These are phyloP conservation scores for Iguana delicatissima DNA, from an alignment of 2,797 vertebrate genomes.

Conservation along the genomic window DNA sequence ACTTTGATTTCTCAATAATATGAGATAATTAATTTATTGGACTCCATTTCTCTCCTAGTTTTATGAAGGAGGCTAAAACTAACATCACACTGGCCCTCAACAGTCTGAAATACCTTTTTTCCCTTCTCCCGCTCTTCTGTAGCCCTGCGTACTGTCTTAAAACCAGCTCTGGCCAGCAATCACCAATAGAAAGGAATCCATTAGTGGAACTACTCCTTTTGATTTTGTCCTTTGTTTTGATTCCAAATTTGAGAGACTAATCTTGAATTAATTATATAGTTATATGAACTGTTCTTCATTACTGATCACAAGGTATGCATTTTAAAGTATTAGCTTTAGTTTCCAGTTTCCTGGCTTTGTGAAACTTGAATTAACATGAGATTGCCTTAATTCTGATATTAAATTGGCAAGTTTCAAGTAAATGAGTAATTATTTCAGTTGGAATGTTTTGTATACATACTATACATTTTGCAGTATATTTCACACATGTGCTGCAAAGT, in stretches of 20 bases:
- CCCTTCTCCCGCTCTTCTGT: no score
- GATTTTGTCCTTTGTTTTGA: not conserved
- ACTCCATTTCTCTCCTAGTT: no score
- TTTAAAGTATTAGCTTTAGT: no score
- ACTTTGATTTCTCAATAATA: not conserved
- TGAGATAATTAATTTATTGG: no score
- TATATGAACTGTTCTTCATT: not conserved
- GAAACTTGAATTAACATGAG: no score
- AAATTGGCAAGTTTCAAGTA: no score
- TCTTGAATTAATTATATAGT: not conserved
- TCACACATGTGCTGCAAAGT: constrained; percentile 2
- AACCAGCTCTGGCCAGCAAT: not conserved
- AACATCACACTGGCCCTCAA: not conserved
- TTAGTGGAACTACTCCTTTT: not conserved
- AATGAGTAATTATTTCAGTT: not conserved
- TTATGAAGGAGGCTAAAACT: not conserved
- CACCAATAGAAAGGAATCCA: not conserved
- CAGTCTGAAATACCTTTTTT: no score
- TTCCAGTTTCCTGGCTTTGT: no score
- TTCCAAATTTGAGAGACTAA: not conserved
- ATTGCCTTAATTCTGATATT: no score
- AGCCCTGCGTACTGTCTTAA: not conserved
- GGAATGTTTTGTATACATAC: not conserved
- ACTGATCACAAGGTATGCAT: no score
- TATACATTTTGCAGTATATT: not conserved